A percentile compares a stretch with the other conserved stretches of the same genome.
Conservation (phyloP, 53 echinoderm and acorn worm species). For the Zoroaster sp. region DNA sequence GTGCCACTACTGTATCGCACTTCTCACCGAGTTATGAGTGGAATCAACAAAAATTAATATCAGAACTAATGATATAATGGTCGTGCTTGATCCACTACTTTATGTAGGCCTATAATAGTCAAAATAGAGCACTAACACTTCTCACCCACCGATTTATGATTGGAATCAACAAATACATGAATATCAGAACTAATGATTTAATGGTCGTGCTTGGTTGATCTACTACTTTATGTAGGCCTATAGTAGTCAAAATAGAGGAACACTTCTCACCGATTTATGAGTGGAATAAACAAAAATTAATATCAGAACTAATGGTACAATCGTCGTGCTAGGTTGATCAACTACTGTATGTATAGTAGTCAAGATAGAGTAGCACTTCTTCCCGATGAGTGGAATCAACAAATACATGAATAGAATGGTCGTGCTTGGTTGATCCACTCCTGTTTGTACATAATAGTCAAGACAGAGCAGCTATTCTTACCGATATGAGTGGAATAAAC, state of each 20-base stretch:
- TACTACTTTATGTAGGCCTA: not conserved
- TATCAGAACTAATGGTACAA: not conserved
- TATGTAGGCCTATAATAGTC: slow-evolving; percentile 42
- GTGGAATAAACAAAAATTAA: not conserved
- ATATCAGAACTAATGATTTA: not conserved
- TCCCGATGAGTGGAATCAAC: not conserved
- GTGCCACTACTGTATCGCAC: not conserved
- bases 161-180: not conserved
- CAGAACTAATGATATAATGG: not conserved
- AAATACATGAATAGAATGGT: not conserved
- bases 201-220: too few species aligned
- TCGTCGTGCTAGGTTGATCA: not conserved
- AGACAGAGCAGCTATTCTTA: too few species aligned
- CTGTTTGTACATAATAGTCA: too few species aligned
- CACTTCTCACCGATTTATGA: not conserved
- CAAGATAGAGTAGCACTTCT: slow-evolving; percentile 29
- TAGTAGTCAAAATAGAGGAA: too few species aligned
- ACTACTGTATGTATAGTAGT: slow-evolving; percentile 36
- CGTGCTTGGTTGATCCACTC: too few species aligned
- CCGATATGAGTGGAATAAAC: too few species aligned
- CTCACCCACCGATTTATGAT: slow-evolving; percentile 6
- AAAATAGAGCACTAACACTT: slow-evolving; percentile 37
- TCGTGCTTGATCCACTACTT: not conserved
- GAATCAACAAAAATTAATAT: not conserved
- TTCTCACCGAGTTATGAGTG: not conserved